Evolutionary conservation across 2,113 vertebrate species (phyloP), one percentile per base, ranked within the genome.

Genomic region (Oostethus manadensis): DNA sequence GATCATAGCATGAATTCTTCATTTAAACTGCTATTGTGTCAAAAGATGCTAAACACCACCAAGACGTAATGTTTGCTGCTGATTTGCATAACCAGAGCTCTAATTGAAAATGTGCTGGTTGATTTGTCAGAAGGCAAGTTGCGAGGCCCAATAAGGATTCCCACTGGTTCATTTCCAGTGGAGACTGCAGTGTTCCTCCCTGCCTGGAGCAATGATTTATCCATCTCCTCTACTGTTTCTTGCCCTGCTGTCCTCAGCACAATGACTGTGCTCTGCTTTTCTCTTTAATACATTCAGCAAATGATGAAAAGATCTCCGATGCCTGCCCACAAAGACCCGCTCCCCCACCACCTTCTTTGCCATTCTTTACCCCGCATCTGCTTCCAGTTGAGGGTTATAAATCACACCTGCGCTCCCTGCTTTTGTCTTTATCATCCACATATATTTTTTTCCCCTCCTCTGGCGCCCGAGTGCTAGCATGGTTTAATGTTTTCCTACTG

Each of bases 221-320:
- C 82, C 76, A 33, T 8, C 6, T 73, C 64, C 64, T 56, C 53
- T 76, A 64, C 72, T 79, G 61, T 49, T 11, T 73, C 60, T 71
- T 26, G 64, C 74, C 78, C 83, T 83, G 83, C 84, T 82, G 77
- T 80, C 76, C 76, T 87, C 83, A 82, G 84, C 86, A 84, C 72
- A 76, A 86, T 82, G 66, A 23, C 54, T 13, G 22, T 1, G 54
- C 10, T 16, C 74, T 35, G 68, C 51, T 63, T 77, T 54, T 71
- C 55, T 71, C 66, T 44, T 50, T 59, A 68, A 80, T 64, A 58
- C 68, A 73, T 80, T 70, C 71, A 68, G 62, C 68, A 60, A 71
- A 76, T 70, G 72, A 86, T 77, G 66, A 82, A 79, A 83, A 83
- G 54, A 74, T 71, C 68, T 82, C 62, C 69, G 66, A 80, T 61